A percentile compares a stretch with the other conserved stretches of the same genome.
phyloP scores from a whole-genome alignment of 2,113 vertebrate genomes.

The Lanius ludovicianus region DNA sequence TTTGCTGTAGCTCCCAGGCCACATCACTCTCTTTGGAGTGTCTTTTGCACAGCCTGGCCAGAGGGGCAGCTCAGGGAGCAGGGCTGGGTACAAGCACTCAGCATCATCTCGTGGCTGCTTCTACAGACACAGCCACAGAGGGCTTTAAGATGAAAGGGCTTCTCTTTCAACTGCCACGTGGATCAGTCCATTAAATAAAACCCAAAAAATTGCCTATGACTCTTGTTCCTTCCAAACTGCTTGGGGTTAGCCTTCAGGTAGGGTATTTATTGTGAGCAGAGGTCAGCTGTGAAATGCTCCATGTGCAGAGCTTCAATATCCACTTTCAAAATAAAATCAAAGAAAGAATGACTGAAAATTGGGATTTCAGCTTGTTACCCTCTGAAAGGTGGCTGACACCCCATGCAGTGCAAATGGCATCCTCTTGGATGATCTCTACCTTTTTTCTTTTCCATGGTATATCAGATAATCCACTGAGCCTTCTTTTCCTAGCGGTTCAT shows the following conservation, averaged over 20 bases:
- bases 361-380: neutral
- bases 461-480: neutral
- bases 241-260: neutral
- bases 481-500: neutral
- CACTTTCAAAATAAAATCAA: conserved; percentile 12
- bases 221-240: neutral
- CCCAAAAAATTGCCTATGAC: neutral
- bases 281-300: neutral
- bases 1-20: neutral
- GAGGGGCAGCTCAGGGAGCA: neutral
- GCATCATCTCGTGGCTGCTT: neutral
- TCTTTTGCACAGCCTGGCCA: neutral
- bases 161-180: neutral
- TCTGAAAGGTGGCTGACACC: neutral
- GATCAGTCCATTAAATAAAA: neutral
- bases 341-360: neutral
- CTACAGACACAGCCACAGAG: neutral
- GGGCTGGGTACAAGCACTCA: neutral
- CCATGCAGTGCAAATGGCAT: neutral
- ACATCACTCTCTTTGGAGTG: neutral
- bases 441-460: neutral
- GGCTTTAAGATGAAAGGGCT: neutral
- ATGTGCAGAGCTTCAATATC: neutral
- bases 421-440: neutral
- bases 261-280: neutral